These are phyloP conservation scores for Sisor rabdophorus DNA, from an alignment of 2,113 vertebrate species.

Conservation along the genomic window DNA sequence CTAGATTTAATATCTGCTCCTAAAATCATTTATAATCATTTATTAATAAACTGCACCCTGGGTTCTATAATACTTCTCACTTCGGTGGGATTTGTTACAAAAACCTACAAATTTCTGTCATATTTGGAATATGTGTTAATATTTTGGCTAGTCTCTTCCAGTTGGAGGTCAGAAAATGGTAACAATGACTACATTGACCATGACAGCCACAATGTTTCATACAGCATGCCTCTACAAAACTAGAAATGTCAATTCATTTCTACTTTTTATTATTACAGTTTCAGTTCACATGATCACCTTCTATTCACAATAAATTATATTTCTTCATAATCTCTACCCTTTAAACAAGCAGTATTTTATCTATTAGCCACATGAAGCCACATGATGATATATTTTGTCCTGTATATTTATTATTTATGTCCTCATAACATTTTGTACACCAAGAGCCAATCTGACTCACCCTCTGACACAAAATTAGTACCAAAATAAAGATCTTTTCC, in stretches of 20 bases:
- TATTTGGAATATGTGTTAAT: not conserved
- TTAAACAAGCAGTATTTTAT: slow-evolving; percentile 13
- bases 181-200: not conserved
- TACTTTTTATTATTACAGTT: not conserved
- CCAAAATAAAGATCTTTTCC: not conserved
- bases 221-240: not conserved
- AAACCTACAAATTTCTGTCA: too few relatives aligned
- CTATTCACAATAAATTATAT: not conserved
- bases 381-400: not conserved
- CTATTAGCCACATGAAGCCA: not conserved
- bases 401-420: not conserved
- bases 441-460: not conserved
- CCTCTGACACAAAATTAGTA: not conserved
- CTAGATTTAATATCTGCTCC: too few relatives aligned
- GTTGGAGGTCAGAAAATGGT: not conserved
- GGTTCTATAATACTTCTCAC: too few relatives aligned
- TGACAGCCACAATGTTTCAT: not conserved
- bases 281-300: not conserved
- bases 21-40: too few relatives aligned
- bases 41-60: too few relatives aligned
- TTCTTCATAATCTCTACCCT: not conserved
- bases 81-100: not conserved
- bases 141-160: not conserved
- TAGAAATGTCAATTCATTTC: not conserved
- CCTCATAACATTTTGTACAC: not conserved